A percentile compares a stretch with the other conserved stretches of the same genome.
phyloP scores from a whole-genome alignment of 2,797 vertebrate species.

The Hemitrygon akajei region DNA sequence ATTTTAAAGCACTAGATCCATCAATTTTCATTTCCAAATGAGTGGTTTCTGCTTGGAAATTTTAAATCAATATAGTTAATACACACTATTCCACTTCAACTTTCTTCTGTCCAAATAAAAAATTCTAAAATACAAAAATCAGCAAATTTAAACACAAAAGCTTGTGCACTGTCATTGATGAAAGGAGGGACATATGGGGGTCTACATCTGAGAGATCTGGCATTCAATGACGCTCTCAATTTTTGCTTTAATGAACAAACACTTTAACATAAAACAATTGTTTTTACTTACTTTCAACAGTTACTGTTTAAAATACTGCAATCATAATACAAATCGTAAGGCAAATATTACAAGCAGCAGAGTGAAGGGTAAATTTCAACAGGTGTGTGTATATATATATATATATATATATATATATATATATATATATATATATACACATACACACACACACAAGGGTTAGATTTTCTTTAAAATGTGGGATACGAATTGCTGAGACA shows the following conservation, averaged over 20 bases:
- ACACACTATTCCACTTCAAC: background rate
- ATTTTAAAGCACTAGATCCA: background rate
- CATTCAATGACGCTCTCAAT: background rate
- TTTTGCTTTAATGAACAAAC: background rate
- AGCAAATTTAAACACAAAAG: background rate
- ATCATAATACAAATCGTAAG: background rate
- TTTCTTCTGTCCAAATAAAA: background rate
- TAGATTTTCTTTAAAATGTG: background rate
- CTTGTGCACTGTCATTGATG: background rate
- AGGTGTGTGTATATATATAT: no score
- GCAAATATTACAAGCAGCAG: background rate
- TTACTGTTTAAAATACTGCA: background rate
- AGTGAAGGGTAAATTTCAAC: background rate
- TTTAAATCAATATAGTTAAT: background rate
- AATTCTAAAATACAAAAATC: background rate
- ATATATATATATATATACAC: no score
- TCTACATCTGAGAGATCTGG: background rate
- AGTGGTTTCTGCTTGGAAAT: background rate
- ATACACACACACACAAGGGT: no score
- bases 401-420: no score
- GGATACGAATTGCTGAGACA: background rate
- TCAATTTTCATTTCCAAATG: background rate
- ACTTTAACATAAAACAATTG: background rate
- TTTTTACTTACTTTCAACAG: background rate
- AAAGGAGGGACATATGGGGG: background rate